A percentile compares a stretch with the other conserved stretches of the same genome.
Conservation (phyloP, 2,113 vertebrate genomes). For the Pleuronectes platessa region DNA sequence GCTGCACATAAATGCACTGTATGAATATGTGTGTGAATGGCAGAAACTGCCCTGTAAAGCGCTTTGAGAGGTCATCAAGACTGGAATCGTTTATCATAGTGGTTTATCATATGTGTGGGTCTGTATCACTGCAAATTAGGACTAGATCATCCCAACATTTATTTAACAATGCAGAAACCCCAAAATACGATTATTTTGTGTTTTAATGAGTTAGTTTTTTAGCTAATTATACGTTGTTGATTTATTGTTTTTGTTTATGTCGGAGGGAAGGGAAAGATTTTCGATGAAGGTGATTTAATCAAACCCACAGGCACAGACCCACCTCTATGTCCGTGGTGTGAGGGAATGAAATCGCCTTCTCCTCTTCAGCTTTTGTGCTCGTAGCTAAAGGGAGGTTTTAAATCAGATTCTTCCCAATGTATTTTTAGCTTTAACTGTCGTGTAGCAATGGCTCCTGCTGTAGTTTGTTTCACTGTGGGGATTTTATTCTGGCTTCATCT, state of each 20-base stretch:
- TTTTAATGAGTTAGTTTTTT: too few species aligned
- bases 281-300: not conserved
- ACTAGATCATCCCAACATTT: too few species aligned
- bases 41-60: too few species aligned
- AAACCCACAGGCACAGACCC: not conserved
- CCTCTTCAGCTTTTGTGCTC: conserved; percentile 1
- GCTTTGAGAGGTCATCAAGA: too few species aligned
- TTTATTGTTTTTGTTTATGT: not conserved
- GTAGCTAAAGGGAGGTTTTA: conserved; percentile 1
- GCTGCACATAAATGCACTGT: too few species aligned
- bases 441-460: conserved; percentile 1
- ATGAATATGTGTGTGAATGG: too few species aligned
- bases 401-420: not conserved
- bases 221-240: not conserved
- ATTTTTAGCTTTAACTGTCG: conserved; percentile 19
- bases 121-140: too few species aligned
- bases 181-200: not conserved
- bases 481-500: conserved; percentile 34
- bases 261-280: not conserved
- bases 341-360: not conserved
- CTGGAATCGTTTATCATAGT: too few species aligned
- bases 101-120: too few species aligned
- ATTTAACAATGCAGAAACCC: not conserved
- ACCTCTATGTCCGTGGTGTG: not conserved
- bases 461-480: conserved; percentile 18